Evolutionary conservation across 2,113 vertebrate species (phyloP), one percentile per base, ranked within the genome.

Genomic region (Oxygymnocypris stewartii): DNA sequence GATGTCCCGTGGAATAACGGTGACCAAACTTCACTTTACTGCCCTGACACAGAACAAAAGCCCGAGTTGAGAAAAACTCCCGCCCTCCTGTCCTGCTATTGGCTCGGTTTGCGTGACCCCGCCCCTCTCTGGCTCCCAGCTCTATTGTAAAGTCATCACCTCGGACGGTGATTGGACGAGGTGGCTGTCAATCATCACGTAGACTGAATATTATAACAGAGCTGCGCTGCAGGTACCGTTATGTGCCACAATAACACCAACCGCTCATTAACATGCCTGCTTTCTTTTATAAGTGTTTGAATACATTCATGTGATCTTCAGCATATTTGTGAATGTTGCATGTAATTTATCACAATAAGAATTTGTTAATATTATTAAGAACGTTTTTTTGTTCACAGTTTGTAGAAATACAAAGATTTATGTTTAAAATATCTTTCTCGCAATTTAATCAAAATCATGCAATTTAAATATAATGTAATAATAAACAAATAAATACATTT

Each of bases 31-130:
- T 84, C 93, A 88, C 89, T 92, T 93, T 93, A 93, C 93, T 92
- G 92, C 86, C 91, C 88, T 91, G 54, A 87, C 91, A 74, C 91
- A 92, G 93, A 91, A 94, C 94, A 95, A 95, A 86, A 94, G 93
- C 94, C 90, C 90, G 87, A 94, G 92, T 91, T 91, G 82, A 49
- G 69, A 86, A 87, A n/a, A 91, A 89, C 90, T 92, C 93, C 94
- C 93, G 93, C 95, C 94, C 93, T 93, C 85, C 89, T 0, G 75
- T 2, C 49, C 87, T 89, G 88, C 88, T 47, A 95, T 95, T 96
- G 93, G 95, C 91, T 84, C 40, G 42, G 44, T 28, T 54, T 0
- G 82, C 87, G 47, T 54, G 78, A 82, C 35, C 87, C 79, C 90
- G 88, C 90, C 93, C 91, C 83, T 88, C 86, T 87, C 2, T 84